A percentile compares a stretch with the other conserved stretches of the same genome.
These are phyloP conservation scores for Phrynocephalus vlangalii DNA, from an alignment of 2,797 vertebrate genomes.

Conservation along the genomic window DNA sequence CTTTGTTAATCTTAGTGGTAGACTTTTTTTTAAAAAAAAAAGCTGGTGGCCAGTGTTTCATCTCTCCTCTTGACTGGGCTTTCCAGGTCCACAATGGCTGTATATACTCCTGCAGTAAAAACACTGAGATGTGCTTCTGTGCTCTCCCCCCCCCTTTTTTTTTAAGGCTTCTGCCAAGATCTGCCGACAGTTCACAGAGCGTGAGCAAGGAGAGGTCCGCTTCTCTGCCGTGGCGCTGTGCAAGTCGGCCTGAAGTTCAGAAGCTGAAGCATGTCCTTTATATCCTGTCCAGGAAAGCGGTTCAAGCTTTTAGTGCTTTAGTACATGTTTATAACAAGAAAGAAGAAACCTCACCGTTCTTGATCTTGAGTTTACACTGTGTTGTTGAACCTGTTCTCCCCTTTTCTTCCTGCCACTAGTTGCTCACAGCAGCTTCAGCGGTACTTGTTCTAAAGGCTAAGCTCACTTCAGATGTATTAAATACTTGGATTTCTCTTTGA, in stretches of 20 bases:
- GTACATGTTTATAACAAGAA: slow-evolving; percentile 61
- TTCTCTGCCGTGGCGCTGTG: slow-evolving; percentile 95
- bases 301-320: slow-evolving; percentile 65
- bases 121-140: not conserved
- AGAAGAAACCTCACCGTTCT: slow-evolving; percentile 44
- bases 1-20: not conserved
- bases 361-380: slow-evolving; percentile 55
- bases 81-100: not conserved
- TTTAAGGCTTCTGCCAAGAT: slow-evolving; percentile 90
- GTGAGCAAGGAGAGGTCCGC: slow-evolving; percentile 92
- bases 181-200: slow-evolving; percentile 90
- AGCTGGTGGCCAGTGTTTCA: not conserved
- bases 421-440: slow-evolving; percentile 55
- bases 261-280: slow-evolving; percentile 49
- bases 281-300: slow-evolving; percentile 58
- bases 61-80: not conserved
- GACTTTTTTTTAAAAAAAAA: not conserved
- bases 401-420: slow-evolving; percentile 59
- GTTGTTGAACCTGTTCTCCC: slow-evolving; percentile 37
- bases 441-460: slow-evolving; percentile 60
- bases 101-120: not conserved
- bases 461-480: slow-evolving; percentile 58
- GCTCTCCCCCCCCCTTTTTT: not conserved
- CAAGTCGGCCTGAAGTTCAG: slow-evolving; percentile 77
- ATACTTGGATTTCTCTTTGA: slow-evolving; percentile 49